A percentile compares a stretch with the other conserved stretches of the same genome.
phyloP scores from a whole-genome alignment of 1,140 invertebrate genomes.

The Bombus waltoni region DNA sequence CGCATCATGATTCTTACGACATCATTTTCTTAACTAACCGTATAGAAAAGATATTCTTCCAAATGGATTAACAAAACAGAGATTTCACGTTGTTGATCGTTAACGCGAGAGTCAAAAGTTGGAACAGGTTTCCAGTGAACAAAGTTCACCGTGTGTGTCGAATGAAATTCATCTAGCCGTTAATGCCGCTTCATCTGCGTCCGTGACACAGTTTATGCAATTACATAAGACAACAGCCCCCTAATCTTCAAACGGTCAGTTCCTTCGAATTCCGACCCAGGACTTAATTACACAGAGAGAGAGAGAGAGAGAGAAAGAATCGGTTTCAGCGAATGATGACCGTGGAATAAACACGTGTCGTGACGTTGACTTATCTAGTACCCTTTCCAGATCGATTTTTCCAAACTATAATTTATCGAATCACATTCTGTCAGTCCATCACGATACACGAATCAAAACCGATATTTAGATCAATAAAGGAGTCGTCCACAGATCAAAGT shows the following conservation, averaged over 20 bases:
- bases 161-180: not conserved
- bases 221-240: not conserved
- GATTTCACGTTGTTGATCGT: not conserved
- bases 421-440: not conserved
- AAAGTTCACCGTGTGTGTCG: conserved; percentile 7
- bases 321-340: not conserved
- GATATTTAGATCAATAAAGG: too few species aligned
- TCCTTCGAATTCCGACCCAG: not conserved
- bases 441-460: not conserved
- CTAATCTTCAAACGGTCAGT: not conserved
- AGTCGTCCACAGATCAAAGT: too few species aligned
- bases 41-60: not conserved
- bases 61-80: not conserved
- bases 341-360: not conserved
- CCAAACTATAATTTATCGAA: too few species aligned
- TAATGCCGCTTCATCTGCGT: not conserved
- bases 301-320: too few species aligned
- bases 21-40: not conserved
- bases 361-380: not conserved
- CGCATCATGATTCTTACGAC: not conserved
- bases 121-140: not conserved
- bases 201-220: conserved; percentile 18
- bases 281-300: not conserved
- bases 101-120: not conserved
- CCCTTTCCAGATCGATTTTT: not conserved